These are phyloP conservation scores for Pseudomugil tenellus DNA, from an alignment of 2,797 vertebrate species.

Conservation along the genomic window DNA sequence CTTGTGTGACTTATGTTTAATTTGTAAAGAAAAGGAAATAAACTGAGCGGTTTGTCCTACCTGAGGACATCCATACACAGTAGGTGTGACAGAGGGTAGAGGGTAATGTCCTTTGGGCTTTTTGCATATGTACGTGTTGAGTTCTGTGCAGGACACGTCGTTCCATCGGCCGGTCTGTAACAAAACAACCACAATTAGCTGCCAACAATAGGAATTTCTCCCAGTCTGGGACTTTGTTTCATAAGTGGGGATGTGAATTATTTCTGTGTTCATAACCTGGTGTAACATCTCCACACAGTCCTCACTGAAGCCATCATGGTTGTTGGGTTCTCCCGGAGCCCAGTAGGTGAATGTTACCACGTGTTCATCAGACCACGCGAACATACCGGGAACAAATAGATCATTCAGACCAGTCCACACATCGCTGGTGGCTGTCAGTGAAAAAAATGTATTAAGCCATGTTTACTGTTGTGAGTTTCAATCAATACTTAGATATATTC, in stretches of 20 bases:
- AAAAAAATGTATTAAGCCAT: neutral
- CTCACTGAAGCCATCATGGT: conserved; percentile 77
- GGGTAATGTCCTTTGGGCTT: conserved; percentile 81
- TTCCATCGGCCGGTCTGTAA: conserved; percentile 83
- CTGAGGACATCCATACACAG: conserved; percentile 80
- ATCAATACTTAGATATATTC: neutral
- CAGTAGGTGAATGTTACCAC: conserved; percentile 81
- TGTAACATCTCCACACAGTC: conserved; percentile 83
- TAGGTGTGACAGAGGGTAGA: conserved; percentile 78
- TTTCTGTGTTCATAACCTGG: conserved; percentile 59
- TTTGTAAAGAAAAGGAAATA: neutral
- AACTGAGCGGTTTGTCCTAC: conserved; percentile 36
- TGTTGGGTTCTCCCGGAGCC: conserved; percentile 84
- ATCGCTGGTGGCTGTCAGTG: conserved; percentile 73
- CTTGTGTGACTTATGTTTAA: neutral
- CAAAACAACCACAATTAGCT: neutral
- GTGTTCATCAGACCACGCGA: conserved; percentile 78
- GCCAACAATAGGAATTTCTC: neutral
- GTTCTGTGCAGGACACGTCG: conserved; percentile 79
- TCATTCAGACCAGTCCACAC: conserved; percentile 84
- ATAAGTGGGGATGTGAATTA: neutral
- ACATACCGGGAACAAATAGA: conserved; percentile 67
- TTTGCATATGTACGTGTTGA: conserved; percentile 84
- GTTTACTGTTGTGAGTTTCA: neutral
- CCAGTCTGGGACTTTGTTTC: neutral